Evolutionary conservation across 1,140 invertebrate genomes (phyloP).

Genomic region (Oscheius sp.): DNA sequence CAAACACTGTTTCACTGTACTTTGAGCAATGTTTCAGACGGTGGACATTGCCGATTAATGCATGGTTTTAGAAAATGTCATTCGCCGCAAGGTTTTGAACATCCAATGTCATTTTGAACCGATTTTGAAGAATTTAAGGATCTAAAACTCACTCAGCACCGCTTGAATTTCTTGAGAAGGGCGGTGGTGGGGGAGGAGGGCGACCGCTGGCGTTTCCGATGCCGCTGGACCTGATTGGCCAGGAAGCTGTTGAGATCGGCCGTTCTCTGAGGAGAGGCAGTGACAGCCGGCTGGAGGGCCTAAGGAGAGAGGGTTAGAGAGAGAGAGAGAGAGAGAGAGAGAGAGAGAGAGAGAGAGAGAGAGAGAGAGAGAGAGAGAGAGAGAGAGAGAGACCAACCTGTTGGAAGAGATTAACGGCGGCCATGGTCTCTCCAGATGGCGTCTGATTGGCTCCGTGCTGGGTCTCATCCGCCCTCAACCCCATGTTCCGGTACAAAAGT

Average conservation of each 20-base stretch:
- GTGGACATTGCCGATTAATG: too few species aligned
- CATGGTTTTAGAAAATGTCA: too few species aligned
- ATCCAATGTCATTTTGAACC: too few species aligned
- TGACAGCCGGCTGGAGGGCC: conserved; percentile 23
- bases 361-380: too few species aligned
- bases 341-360: too few species aligned
- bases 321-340: too few species aligned
- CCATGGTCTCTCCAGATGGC: conserved; percentile 5
- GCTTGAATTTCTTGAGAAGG: conserved; percentile 11
- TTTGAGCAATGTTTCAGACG: too few species aligned
- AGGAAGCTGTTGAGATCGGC: conserved; percentile 53
- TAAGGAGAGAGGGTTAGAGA: conserved; percentile 30
- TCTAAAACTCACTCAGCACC: conserved; percentile 47
- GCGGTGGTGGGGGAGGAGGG: conserved; percentile 29
- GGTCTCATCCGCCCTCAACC: conserved; percentile 19
- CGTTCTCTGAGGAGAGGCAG: conserved; percentile 27
- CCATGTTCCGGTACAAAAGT: conserved; percentile 21
- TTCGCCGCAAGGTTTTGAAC: too few species aligned
- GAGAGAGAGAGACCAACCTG: conserved; percentile 45
- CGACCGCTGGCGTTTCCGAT: conserved; percentile 54
- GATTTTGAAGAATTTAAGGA: background rate
- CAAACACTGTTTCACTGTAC: too few species aligned
- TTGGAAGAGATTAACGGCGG: conserved; percentile 49
- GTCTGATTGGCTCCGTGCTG: background rate
- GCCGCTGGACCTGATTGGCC: conserved; percentile 45